Percentiles rank a stretch among this genome's conserved stretches.
Conservation (phyloP, 2,113 vertebrate genomes). For the Pygoscelis antarcticus region DNA sequence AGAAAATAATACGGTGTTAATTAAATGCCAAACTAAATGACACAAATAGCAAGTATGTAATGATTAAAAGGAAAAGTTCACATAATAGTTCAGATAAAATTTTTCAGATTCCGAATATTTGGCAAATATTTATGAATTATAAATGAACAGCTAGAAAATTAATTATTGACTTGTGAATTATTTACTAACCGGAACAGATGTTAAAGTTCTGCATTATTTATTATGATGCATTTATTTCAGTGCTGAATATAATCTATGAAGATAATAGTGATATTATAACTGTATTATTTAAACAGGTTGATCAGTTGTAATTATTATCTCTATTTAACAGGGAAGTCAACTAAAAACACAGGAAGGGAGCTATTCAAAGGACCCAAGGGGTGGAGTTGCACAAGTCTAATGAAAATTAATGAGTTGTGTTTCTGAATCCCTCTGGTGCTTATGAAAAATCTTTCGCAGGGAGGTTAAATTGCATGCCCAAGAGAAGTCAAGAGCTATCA, state of each 20-base stretch:
- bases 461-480: constrained; percentile 24
- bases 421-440: constrained; percentile 22
- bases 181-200: constrained; percentile 62
- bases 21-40: constrained; percentile 23
- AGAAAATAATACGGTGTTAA: constrained; percentile 30
- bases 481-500: not conserved
- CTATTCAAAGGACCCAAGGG: not conserved
- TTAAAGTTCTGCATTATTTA: constrained; percentile 67
- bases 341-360: not conserved
- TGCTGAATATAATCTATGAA: constrained; percentile 44
- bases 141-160: constrained; percentile 62
- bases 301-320: constrained; percentile 49
- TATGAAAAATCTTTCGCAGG: not conserved
- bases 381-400: not conserved
- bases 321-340: constrained; percentile 15
- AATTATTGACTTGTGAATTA: constrained; percentile 69
- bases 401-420: constrained; percentile 32
- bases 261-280: constrained; percentile 56
- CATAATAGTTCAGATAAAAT: constrained; percentile 23
- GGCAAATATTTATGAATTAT: constrained; percentile 68
- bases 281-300: constrained; percentile 48
- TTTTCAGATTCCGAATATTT: constrained; percentile 50
- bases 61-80: constrained; percentile 42
- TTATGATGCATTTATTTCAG: constrained; percentile 54
- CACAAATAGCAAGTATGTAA: constrained; percentile 17